Evolutionary conservation across 35 echinoderm and acorn worm species (phyloP), one percentile per base, ranked within the genome.

Genomic region (Amphiura filiformis): DNA sequence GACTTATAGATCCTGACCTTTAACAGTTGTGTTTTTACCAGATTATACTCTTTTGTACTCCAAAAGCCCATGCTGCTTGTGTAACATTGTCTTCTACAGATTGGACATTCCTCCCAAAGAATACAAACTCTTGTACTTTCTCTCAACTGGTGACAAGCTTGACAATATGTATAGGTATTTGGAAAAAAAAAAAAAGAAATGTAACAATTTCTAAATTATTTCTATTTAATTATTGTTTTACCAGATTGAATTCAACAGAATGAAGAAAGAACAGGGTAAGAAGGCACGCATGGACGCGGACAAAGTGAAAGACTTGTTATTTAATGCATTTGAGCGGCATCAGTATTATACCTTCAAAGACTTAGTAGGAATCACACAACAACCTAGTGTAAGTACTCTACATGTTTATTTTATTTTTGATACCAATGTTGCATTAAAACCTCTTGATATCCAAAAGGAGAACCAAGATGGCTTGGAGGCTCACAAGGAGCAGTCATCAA

Each of bases 321-420:
- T 93, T 56, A 91, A 88, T 77, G 95, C 95, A 0, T 98, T 98
- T 94, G 95, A 98, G 41, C 94, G 86, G 39, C 92, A 98, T 83
- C 95, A 98, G 82, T 98, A 94, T 85, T 98, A 98, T 65, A 76
- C 90, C 15, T 88, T 97, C 37, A 97, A 91, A 31, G 95, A 97
- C 76, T 77, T 97, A 22, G 86, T 85, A 1, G 84, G 87, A 47
- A 64, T 97, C 22, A 97, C 95, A 36, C 81, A 97, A 84, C 95
- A 97, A 61, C 95, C 95, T 34, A 90, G 80, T 38, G 95, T 97
- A 88, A 97, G 95, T 97, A 76, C 0, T 56, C 2, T 40, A 28
- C 22, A n/a, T n/a, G n/a, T n/a, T n/a, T n/a, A n/a, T n/a, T n/a
- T 44, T 34, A 44, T 0, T 64, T 17, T 22, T 22, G 30, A 22